Conservation (phyloP, 2,888 invertebrate species). For the Amphipyra tragopoginis region DNA sequence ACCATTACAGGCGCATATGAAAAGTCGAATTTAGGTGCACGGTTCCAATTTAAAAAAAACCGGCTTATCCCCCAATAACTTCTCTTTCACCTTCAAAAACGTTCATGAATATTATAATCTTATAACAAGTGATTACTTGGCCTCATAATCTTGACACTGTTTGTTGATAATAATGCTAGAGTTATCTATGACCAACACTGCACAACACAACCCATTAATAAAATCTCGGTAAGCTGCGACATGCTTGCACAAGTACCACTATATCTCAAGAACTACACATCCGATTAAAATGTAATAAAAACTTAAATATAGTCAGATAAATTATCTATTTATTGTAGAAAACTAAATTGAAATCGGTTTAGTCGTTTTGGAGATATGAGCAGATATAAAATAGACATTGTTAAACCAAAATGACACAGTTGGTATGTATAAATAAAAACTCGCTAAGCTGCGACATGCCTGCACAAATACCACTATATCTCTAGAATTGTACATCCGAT, state of each 20-base stretch:
- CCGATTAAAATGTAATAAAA: background rate
- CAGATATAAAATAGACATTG: background rate
- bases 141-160: slow-evolving; percentile 13
- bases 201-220: background rate
- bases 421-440: background rate
- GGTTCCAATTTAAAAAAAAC: too few relatives aligned
- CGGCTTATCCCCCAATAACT: too few relatives aligned
- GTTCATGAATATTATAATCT: too few relatives aligned
- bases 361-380: slow-evolving; percentile 7
- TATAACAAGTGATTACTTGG: too few relatives aligned
- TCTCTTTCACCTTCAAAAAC: too few relatives aligned
- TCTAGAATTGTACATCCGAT: background rate
- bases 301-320: background rate
- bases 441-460: background rate
- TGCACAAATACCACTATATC: background rate
- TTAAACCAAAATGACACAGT: too few relatives aligned
- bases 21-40: too few relatives aligned
- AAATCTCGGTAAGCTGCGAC: background rate
- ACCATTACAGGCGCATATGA: too few relatives aligned
- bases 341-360: background rate
- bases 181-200: background rate
- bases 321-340: background rate
- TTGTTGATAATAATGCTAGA: background rate
- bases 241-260: background rate
- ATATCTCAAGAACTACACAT: background rate